Conservation (phyloP, 35 echinoderm and acorn worm species). For the Diadema setosum region DNA sequence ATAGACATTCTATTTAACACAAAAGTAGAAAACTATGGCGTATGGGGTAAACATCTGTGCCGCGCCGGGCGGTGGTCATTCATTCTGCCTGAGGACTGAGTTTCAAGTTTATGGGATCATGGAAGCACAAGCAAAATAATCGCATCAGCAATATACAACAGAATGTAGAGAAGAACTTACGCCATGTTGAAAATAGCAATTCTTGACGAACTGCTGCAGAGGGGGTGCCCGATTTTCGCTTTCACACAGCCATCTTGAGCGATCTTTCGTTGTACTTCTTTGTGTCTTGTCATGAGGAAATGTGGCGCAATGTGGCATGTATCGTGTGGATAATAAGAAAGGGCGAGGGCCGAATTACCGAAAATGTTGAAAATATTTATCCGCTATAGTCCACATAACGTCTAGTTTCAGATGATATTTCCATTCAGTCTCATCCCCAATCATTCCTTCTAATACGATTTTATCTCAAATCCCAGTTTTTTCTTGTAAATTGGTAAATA, state of each 20-base stretch:
- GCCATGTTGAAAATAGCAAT: constrained; percentile 31
- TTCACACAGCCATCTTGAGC: constrained; percentile 24
- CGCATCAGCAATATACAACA: background rate
- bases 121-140: background rate
- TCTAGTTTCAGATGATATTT: no score
- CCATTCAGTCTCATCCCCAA: no score
- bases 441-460: no score
- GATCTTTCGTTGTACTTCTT: background rate
- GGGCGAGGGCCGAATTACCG: background rate
- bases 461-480: no score
- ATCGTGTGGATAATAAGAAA: background rate
- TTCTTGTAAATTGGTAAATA: no score
- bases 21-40: background rate
- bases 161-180: background rate
- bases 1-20: background rate
- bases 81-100: background rate
- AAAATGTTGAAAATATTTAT: background rate
- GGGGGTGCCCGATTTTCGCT: background rate
- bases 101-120: background rate
- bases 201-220: background rate
- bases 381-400: no score
- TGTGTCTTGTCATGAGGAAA: constrained; percentile 9
- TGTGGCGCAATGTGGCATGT: background rate
- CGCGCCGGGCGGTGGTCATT: background rate
- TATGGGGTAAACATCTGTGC: background rate